Evolutionary conservation across 2,797 vertebrate species (phyloP), one percentile per base, ranked within the genome.

Genomic region (Petrocephalus sullivani): DNA sequence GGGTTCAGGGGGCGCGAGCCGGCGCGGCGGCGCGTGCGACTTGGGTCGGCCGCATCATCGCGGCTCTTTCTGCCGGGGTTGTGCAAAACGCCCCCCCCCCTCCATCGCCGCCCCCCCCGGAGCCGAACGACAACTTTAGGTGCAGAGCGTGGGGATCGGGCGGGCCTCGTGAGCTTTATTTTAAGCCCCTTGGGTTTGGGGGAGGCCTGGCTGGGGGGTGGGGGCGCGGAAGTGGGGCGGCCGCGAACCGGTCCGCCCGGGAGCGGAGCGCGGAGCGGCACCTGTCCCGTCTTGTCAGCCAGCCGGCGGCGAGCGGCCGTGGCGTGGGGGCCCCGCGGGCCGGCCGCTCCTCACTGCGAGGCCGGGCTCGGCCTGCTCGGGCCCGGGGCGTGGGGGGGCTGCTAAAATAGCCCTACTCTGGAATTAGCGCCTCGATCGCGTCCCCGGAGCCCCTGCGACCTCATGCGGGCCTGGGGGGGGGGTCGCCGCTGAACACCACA

Each of bases 101-200:
- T 46, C 41, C 41, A 46, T 4, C 33, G 33, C 67, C 14, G 67
- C 28, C 67, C 33, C 33, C 33, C 37, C 28, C 67, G 37, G 49
- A 0, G 49, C 7, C 14, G 67, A 71, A 71, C 33, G 28, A 37
- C 28, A 71, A 71, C 28, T 71, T 71, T 16, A 71, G 67, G 67
- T 16, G 67, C 28, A 33, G 37, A 71, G 67, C 67, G 4, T 46
- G 67, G 67, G 67, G 33, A 60, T 89, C 87, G 87, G 89, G 87
- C 88, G 67, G 91, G 94, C 95, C 95, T 94, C 95, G 95, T 96
- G 95, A 53, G 46, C 78, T 64, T 58, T n/a, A 37, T 41, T 46
- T 51, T 12, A 51, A 82, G 78, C n/a, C 46, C 8, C 8, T 81
- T 81, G n/a, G 49, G 10, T 51, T 1, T 82, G 4, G 49, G 67